Evolutionary conservation across 2,888 invertebrate genomes (phyloP), one percentile per base, ranked within the genome.

Genomic region (Drosophila mayaguana): DNA sequence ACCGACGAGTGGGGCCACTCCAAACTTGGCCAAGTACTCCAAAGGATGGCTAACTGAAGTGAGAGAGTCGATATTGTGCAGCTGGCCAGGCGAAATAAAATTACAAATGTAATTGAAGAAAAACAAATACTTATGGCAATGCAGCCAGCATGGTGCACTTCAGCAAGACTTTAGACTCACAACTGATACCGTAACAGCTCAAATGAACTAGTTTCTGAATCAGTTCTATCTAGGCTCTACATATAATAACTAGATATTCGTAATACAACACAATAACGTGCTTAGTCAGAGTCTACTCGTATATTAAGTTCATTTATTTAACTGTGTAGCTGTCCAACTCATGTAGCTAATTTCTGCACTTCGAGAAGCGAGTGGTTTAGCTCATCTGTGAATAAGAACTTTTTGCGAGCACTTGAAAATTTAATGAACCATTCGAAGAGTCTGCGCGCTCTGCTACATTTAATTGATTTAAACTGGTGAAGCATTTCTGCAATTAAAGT

Each of bases 1-100:
- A 85, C 55, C 59, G 32, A 20, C 53, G 43, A 77, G 66, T 78
- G 67, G 48, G 63, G 46, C 59, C 63, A 68, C 63, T 78, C 12
- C 25, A 60, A 45, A 43, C 36, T 38, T 45, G 61, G 53, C 42
- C 38, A 62, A 75, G 83, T 56, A 59, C 48, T 57, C 38, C 50
- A 12, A 50, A 25, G 46, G 18, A 53, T n/a, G 43, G 38, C 46
- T 16, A 72, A 50, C 55, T 60, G 38, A 54, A 70, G 42, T 64
- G 53, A 40, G 62, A 55, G 22, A 46, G 45, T 55, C 50, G 36
- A 42, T 56, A 64, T 61, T 75, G 57, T 62, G 18, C 42, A 51
- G 38, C 57, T 57, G 43, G 11, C 8, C 38, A 61, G 57, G 51
- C 57, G 32, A 48, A 22, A 48, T 16, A 22, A 38, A 18, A 46